phyloP scores from a whole-genome alignment of 2,797 vertebrate genomes.

The Tapirus indicus region DNA sequence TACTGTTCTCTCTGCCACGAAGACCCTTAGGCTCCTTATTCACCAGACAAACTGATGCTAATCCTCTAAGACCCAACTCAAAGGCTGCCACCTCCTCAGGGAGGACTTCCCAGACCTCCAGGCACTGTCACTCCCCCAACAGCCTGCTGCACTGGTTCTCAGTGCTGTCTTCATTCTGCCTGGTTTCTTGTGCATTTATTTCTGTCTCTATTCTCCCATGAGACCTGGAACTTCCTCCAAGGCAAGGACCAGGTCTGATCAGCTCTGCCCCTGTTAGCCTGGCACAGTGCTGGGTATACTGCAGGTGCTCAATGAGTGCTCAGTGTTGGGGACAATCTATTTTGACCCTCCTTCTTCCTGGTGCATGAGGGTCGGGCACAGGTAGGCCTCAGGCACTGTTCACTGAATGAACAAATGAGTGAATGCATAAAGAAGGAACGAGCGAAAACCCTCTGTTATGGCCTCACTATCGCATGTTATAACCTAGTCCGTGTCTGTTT shows the following conservation, averaged over 20 bases:
- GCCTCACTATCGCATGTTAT: background rate
- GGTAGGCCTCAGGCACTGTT: background rate
- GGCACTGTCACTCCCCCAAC: background rate
- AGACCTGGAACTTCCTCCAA: slow-evolving; percentile 33
- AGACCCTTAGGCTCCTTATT: background rate
- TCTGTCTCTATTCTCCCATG: background rate
- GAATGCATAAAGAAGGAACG: background rate
- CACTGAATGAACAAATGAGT: background rate
- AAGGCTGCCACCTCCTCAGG: slow-evolving; percentile 6
- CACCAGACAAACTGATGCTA: background rate
- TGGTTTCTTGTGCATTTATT: slow-evolving; percentile 8
- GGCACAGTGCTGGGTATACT: background rate
- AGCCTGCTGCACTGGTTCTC: background rate
- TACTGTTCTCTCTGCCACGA: background rate
- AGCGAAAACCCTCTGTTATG: background rate
- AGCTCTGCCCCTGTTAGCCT: background rate
- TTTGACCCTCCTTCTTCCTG: background rate
- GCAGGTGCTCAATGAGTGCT: background rate
- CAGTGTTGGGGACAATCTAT: background rate
- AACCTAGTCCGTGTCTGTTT: background rate
- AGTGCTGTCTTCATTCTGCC: slow-evolving; percentile 2
- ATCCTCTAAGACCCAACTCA: background rate
- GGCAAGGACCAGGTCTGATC: background rate
- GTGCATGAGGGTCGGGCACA: background rate
- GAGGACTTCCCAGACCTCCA: background rate